A percentile compares a stretch with the other conserved stretches of the same genome.
Evolutionary conservation across 2,113 vertebrate genomes (phyloP).

Genomic region (Chamaea fasciata): DNA sequence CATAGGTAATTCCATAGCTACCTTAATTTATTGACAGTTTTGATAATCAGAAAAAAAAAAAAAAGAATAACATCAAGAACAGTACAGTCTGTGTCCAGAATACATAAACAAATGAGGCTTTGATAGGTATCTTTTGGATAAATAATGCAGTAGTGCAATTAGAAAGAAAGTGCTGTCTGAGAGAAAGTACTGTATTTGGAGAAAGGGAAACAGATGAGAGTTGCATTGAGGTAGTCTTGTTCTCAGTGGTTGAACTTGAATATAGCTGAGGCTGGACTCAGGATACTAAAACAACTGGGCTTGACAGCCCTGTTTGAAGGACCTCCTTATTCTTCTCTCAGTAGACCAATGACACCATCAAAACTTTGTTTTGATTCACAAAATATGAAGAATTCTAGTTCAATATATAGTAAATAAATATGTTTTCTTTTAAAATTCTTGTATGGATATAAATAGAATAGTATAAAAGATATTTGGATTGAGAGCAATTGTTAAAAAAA

Average conservation of each 20-base stretch:
- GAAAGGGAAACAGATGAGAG: neutral
- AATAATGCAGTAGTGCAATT: accelerated
- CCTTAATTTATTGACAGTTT: neutral
- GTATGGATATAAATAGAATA: neutral
- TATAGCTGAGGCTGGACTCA: neutral
- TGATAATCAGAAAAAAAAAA: neutral
- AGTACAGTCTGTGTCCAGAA: neutral
- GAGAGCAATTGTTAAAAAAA: neutral
- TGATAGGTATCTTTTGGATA: neutral
- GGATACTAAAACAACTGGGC: neutral
- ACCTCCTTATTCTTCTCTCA: neutral
- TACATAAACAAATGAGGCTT: neutral
- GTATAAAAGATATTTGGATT: neutral
- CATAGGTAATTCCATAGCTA: neutral
- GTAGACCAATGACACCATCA: neutral
- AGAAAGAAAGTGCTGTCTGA: neutral
- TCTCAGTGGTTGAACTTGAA: neutral
- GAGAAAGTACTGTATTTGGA: neutral
- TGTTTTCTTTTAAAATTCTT: neutral
- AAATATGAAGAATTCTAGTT: neutral
- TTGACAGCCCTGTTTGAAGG: neutral
- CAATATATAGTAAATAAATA: neutral
- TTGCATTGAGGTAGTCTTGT: neutral
- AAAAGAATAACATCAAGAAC: neutral
- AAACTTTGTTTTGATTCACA: neutral